Base-by-base conservation (phyloP, 2,113 vertebrate species). In the Myodes glareolus region DNA sequence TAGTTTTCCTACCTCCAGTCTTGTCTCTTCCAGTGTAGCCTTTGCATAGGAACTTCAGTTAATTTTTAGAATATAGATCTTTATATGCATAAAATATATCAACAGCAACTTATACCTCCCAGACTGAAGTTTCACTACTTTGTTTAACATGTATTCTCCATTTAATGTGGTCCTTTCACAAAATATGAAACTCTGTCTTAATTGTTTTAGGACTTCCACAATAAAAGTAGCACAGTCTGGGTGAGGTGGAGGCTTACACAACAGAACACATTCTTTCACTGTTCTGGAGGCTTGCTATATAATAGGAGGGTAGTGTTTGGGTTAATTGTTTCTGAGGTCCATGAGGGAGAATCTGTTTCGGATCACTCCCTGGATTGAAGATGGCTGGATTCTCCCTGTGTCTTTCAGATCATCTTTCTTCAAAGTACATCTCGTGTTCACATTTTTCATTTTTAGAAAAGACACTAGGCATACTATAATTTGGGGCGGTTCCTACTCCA, bases 41-140 rank as follows among this genome's bases (percentile, higher is more conserved):
- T 96, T 90, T 65, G 88, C 65, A 70, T 5, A 45, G 52, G 39
- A 50, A 76, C 39, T 78, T 27, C 39, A 45, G 52, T 36, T 75
- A 82, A 65, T 88, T 94, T 94, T 85, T 78, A 81, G 16, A 97
- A 70, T 52, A n/a, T 14, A 89, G 39, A 87, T 45, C 52, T 12
- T 96, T 25, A 55, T 67, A 55, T 95, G 55, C 61, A 65, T 77
- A 76, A 55, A 94, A 50, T 88, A 90, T 47, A 58, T 76, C 80
- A n/a, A 21, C 16, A 33, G 50, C 81, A 93, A 52, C 76, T 77
- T 52, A 36, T 77, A 52, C n/a, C 47, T 75, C 94, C 68, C 39
- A 39, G n/a, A 78, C 50, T 90, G 52, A 96, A 82, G 39, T 68
- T 23, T 17, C 12, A 55, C 17, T 67, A 50, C 33, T 90, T 76